Conservation (phyloP, 2,797 vertebrate species). For the Zenarchopterus dispar region DNA sequence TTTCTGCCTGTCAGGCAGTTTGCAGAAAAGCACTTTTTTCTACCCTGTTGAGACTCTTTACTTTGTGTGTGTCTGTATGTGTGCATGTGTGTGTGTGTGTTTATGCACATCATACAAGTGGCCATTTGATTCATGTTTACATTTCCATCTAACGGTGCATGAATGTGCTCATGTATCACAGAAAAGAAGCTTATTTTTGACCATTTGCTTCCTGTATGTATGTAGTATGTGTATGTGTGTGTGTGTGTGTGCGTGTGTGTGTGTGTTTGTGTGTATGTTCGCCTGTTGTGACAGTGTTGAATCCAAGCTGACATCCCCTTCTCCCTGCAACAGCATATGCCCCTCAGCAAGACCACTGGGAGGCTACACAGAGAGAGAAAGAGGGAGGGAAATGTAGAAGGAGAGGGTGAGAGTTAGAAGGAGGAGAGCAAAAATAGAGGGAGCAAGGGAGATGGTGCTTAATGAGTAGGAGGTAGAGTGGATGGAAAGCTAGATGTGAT, state of each 20-base stretch:
- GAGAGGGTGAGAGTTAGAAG: slow-evolving; percentile 18
- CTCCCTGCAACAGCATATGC: slow-evolving; percentile 79
- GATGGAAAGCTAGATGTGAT: slow-evolving; percentile 31
- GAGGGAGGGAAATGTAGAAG: slow-evolving; percentile 9
- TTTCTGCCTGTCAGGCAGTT: slow-evolving; percentile 75
- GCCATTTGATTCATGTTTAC: slow-evolving; percentile 51
- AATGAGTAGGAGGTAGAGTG: slow-evolving; percentile 40
- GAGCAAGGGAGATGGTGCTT: slow-evolving; percentile 40
- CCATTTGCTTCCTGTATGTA: slow-evolving; percentile 61
- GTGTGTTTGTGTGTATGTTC: slow-evolving; percentile 42
- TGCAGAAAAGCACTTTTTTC: slow-evolving; percentile 70
- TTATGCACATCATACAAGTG: slow-evolving; percentile 43
- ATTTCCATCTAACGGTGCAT: slow-evolving; percentile 34
- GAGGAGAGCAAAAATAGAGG: slow-evolving; percentile 46
- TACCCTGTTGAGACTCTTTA: slow-evolving; percentile 60
- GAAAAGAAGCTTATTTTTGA: slow-evolving; percentile 50
- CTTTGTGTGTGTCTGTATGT: slow-evolving; percentile 25
- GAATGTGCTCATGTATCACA: slow-evolving; percentile 20
- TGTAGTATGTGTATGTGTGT: slow-evolving; percentile 29
- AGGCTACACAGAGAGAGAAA: slow-evolving; percentile 59
- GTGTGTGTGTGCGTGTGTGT: slow-evolving; percentile 33
- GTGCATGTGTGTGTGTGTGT: slow-evolving; percentile 30
- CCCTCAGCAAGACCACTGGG: slow-evolving; percentile 79
- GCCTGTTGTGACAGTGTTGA: slow-evolving; percentile 77
- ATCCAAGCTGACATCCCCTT: slow-evolving; percentile 79